Conservation (phyloP, 2,888 invertebrate species). For the Diaphora mendica region DNA sequence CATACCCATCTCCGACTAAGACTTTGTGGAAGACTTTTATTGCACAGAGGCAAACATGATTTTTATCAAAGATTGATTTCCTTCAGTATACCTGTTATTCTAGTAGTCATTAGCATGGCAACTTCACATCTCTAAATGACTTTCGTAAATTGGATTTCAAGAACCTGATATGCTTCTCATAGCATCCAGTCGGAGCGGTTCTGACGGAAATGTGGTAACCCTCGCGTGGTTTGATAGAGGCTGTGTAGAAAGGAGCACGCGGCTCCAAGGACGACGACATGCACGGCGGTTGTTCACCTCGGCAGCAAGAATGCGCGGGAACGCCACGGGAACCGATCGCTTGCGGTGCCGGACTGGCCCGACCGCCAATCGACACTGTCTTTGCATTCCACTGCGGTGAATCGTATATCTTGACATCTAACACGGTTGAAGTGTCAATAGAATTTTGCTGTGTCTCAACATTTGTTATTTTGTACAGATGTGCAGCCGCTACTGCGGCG, state of each 20-base stretch:
- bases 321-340: constrained; percentile 63
- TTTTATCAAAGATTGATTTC: constrained; percentile 4
- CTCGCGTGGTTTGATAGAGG: constrained; percentile 51
- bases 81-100: constrained; percentile 3
- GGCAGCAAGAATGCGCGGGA: constrained; percentile 74
- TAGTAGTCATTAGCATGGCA: constrained; percentile 9
- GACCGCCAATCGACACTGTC: constrained; percentile 49
- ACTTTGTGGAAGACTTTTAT: not conserved
- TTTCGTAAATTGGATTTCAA: constrained; percentile 32
- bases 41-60: not conserved
- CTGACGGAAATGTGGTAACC: constrained; percentile 49
- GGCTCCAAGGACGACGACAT: constrained; percentile 78
- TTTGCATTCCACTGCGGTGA: constrained; percentile 52
- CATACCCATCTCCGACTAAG: not conserved
- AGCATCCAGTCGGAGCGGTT: constrained; percentile 36
- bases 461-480: constrained; percentile 29
- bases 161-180: constrained; percentile 28
- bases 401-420: constrained; percentile 43
- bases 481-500: constrained; percentile 26
- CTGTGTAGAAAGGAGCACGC: constrained; percentile 79
- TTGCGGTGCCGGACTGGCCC: constrained; percentile 68
- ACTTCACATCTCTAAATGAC: constrained; percentile 25
- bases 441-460: constrained; percentile 30
- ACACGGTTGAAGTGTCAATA: constrained; percentile 38
- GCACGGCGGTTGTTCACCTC: constrained; percentile 82